Base-by-base conservation (phyloP, 2,888 invertebrate species). In the Reticulitermes lucifugus region DNA sequence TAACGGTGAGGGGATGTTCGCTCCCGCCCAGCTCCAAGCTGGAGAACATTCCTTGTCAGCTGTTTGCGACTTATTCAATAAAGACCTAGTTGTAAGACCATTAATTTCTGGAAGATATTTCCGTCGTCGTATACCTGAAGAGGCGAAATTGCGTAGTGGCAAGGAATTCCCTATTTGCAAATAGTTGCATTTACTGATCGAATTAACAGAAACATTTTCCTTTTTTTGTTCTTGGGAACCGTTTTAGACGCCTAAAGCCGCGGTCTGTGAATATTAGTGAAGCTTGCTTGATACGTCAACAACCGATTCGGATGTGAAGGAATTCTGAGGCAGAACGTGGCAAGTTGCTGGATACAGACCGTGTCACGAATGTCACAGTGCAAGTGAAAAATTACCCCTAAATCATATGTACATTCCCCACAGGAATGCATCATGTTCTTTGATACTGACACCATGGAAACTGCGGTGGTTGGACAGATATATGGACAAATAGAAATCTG, bases 301-400 rank as follows among this genome's bases (percentile, higher is more conserved):
- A 46, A 77, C 46, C 77, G 51, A n/a, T n/a, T 77, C 73, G 77
- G 77, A 77, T 77, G 77, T 51, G 77, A 77, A 77, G 77, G 77
- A 77, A 77, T 77, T 35, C 46, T 77, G 77, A 9, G 2, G 77
- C 22, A 51, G 79, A 59, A 79, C 59, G 77, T 71, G 82, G 41
- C 55, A 25, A 43, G n/a, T 65, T 77, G n/a, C 65, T 65, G 25
- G 65, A 25, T 12, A 65, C 65, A 25, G n/a, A 77, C 70, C 77
- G 60, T n/a, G 60, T 43, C 60, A 59, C 77, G 46, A 84, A 25
- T 77, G 84, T 84, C 84, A 84, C 41, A 77, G 25, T n/a, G 41
- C 77, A 60, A 25, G 84, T 84, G 79, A 84, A 84, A 84, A 84
- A 84, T 84, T 79, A 59, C 84, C 79, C 43, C 84, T 84, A 84